Base-by-base conservation (phyloP, 2,113 vertebrate species). In the Chauna torquata region DNA sequence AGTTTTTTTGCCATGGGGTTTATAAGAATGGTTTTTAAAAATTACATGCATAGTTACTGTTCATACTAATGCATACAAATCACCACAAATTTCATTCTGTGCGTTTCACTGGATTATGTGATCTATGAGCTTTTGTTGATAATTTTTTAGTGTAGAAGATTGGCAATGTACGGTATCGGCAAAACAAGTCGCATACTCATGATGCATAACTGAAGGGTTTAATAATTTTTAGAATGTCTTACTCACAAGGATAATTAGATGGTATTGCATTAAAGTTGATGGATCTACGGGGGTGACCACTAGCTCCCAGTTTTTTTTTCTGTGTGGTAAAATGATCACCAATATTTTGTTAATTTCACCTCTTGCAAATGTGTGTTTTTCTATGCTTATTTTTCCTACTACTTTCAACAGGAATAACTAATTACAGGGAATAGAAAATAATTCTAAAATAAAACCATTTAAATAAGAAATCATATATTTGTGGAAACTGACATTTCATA, bases 211-310 rank as follows among this genome's bases (percentile, higher is more conserved):
- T 78, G 75, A 79, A 78, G 79, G 88, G 34, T 1, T 64, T 36
- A 85, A 45, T 91, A 87, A 94, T 90, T 92, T 90, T 69, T 92
- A 45, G 79, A 66, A 7, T 65, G 54, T 82, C 84, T 94, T 94
- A 57, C 61, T 93, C 62, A 54, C 58, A n/a, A 79, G n/a, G 71
- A 45, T 90, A 94, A 92, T 95, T 96, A 87, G 91, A 85, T 82
- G 84, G 66, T 90, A 76, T 85, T 69, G 62, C 66, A 85, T 95
- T 91, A 89, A 79, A 82, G 34, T 27, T 96, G 87, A 90, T 89
- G 75, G 66, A 93, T 86, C 79, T 93, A 22, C 64, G 58, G 49
- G 66, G 88, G 32, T 83, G 82, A 83, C 64, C 71, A 90, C n/a
- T 72, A 45, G 58, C n/a, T 80, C 30, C 8, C 0, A 0, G 6